Base-by-base conservation (phyloP, 2,797 vertebrate genomes). In the Melanotaenia nigrans region DNA sequence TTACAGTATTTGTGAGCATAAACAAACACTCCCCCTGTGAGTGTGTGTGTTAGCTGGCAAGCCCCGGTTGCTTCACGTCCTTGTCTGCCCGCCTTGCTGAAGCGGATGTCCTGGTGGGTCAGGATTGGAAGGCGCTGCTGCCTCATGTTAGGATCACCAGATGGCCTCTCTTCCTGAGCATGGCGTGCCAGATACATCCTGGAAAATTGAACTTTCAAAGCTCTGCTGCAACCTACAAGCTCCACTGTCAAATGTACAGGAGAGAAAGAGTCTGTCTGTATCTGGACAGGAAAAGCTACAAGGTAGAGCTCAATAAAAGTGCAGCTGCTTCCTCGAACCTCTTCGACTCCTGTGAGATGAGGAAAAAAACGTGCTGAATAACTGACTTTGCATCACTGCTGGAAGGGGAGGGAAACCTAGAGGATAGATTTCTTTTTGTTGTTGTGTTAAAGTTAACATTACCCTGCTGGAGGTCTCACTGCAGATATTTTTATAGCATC, bases 321-420 rank as follows among this genome's bases (percentile, higher is more conserved):
- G 73, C 90, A 94, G 92, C 90, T 93, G 92, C 92, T 93, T 94
- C 92, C 93, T 93, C 71, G 64, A 87, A 88, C 67, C 75, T 67
- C 67, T 80, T 70, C 77, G 71, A 77, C 66, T 80, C 36, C 64
- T 0, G 58, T 83, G 73, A 86, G 79, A 76, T n/a, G 22, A 65
- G 55, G 73, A 80, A 87, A 65, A 82, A 89, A 90, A 86, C 75
- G 70, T 58, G 59, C 79, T 88, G 69, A 91, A 92, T 90, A 81
- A 82, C 87, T 90, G 73, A 89, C 75, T 72, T 45, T 61, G 65
- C 71, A 30, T 81, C 74, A 51, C 56, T 12, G 54, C 60, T 62
- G 63, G 55, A 22, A 63, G 25, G 68, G 56, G 33, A 70, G 45
- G 5, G 18, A 63, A 13, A 6, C 24, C 1, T 14, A 24, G 57